These are phyloP conservation scores for Danio tinwini DNA, from an alignment of 2,797 vertebrate genomes.

Conservation along the genomic window DNA sequence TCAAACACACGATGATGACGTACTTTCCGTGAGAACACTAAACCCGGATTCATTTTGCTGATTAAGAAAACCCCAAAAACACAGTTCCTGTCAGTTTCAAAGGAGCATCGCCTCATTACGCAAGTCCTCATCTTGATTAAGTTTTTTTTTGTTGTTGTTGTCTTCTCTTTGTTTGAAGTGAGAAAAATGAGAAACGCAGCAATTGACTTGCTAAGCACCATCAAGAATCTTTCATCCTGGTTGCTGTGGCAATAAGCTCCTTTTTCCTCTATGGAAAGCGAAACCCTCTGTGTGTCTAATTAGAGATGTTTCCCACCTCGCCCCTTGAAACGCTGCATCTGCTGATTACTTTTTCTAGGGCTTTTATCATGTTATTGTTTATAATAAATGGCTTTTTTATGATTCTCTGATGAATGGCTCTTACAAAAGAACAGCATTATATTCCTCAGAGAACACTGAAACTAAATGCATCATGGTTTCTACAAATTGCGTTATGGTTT, in stretches of 20 bases:
- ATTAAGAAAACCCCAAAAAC: slow-evolving; percentile 11
- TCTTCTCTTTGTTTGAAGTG: slow-evolving; percentile 49
- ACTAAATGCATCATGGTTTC: background rate
- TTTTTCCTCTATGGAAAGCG: slow-evolving; percentile 44
- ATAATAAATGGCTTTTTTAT: background rate
- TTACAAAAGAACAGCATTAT: too few species aligned
- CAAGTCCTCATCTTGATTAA: slow-evolving; percentile 6
- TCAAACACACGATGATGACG: slow-evolving; percentile 2
- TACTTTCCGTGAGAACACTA: slow-evolving; percentile 1
- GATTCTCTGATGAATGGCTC: too few species aligned
- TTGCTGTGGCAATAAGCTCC: slow-evolving; percentile 63
- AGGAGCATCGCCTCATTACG: background rate
- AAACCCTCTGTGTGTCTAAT: slow-evolving; percentile 21
- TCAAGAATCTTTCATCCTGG: slow-evolving; percentile 55
- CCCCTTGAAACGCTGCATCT: slow-evolving; percentile 13
- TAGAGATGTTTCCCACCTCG: slow-evolving; percentile 25
- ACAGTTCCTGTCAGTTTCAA: background rate
- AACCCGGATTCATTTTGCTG: background rate
- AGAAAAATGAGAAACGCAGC: slow-evolving; percentile 34
- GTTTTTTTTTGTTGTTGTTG: background rate
- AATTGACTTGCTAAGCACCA: slow-evolving; percentile 57
- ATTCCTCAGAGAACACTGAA: background rate
- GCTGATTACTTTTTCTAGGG: slow-evolving; percentile 11
- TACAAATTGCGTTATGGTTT: background rate
- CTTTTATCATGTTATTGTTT: background rate